phyloP scores from a whole-genome alignment of 1,140 invertebrate genomes.

The Samia ricini region DNA sequence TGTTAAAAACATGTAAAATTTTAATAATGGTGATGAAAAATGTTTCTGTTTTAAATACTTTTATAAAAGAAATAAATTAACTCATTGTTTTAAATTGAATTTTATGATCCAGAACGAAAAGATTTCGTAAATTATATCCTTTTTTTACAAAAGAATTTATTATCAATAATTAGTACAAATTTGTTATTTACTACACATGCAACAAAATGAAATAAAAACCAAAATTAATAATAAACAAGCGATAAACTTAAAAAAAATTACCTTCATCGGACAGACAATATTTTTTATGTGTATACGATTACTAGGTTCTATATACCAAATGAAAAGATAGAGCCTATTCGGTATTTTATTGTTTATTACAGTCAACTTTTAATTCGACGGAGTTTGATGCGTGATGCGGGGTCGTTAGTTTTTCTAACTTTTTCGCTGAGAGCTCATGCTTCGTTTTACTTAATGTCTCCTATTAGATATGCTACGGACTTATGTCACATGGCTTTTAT shows the following conservation, averaged over 20 bases:
- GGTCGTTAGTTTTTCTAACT: slow-evolving; percentile 70
- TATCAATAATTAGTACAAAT: too few relatives aligned
- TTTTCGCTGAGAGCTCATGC: slow-evolving; percentile 53
- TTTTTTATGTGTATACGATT: not conserved
- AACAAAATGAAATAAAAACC: not conserved
- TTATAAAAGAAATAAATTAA: too few relatives aligned
- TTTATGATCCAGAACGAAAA: too few relatives aligned
- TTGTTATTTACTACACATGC: too few relatives aligned
- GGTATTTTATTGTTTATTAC: slow-evolving; percentile 71
- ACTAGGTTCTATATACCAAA: slow-evolving; percentile 34
- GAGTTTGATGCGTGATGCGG: slow-evolving; percentile 66
- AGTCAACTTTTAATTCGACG: slow-evolving; percentile 73
- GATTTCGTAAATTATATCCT: too few relatives aligned
- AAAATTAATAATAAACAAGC: not conserved
- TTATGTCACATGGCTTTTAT: slow-evolving; percentile 25
- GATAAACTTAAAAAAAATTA: too few relatives aligned
- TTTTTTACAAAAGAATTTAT: too few relatives aligned
- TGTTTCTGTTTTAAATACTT: too few relatives aligned
- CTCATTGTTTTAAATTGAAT: too few relatives aligned
- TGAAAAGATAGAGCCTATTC: slow-evolving; percentile 41
- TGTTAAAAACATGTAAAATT: too few relatives aligned
- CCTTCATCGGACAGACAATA: not conserved
- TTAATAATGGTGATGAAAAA: too few relatives aligned
- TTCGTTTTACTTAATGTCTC: slow-evolving; percentile 56
- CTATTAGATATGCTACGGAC: slow-evolving; percentile 43